Conservation (phyloP, 2,888 invertebrate genomes). For the Thera britannica region DNA sequence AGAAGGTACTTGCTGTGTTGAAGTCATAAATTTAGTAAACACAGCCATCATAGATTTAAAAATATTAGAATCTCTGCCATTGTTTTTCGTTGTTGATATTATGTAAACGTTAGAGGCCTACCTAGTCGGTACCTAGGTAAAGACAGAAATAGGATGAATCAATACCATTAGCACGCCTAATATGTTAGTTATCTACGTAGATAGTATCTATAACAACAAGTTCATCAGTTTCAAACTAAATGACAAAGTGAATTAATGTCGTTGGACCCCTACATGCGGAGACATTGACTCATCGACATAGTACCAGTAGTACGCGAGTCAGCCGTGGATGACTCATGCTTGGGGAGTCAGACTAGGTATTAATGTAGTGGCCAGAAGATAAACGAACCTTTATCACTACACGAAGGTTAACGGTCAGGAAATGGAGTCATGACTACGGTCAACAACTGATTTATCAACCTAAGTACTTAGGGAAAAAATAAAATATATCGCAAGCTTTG, state of each 20-base stretch:
- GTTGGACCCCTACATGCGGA: conserved; percentile 45
- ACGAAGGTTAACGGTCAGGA: conserved; percentile 36
- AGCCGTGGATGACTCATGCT: conserved; percentile 51
- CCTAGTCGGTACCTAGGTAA: too few relatives aligned
- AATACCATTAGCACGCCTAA: too few relatives aligned
- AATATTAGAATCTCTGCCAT: background rate
- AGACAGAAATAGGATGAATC: too few relatives aligned
- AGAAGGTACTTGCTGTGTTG: too few relatives aligned
- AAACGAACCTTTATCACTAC: conserved; percentile 35
- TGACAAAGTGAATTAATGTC: conserved; percentile 50
- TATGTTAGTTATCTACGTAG: too few relatives aligned
- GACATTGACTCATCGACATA: conserved; percentile 66
- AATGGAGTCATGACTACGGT: conserved; percentile 18
- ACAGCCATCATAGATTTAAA: background rate
- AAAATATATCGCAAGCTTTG: background rate
- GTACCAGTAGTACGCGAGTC: conserved; percentile 64
- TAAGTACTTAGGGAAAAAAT: too few relatives aligned
- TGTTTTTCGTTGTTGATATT: conserved; percentile 12
- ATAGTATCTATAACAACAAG: too few relatives aligned
- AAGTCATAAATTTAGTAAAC: background rate
- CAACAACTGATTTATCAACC: conserved; percentile 1
- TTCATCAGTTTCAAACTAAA: conserved; percentile 40
- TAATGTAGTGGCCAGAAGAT: conserved; percentile 27
- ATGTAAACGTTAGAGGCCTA: background rate
- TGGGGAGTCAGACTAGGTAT: conserved; percentile 31